Percentiles rank a stretch among this genome's conserved stretches.
Conservation (phyloP, 2,797 vertebrate species). For the Gastrophryne carolinensis region DNA sequence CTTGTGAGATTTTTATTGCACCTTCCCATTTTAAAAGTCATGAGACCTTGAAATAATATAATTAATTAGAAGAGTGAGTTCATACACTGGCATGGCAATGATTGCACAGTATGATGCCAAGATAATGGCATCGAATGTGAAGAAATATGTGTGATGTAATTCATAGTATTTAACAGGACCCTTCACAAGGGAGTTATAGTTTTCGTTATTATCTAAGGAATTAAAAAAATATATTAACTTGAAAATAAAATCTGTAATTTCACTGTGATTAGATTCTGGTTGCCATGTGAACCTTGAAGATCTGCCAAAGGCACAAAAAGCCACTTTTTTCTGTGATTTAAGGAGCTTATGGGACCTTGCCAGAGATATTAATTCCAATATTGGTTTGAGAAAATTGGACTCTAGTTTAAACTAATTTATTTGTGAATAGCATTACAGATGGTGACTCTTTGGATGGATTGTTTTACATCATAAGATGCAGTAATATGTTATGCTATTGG, state of each 20-base stretch:
- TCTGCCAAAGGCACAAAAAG: slow-evolving; percentile 29
- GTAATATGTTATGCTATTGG: too few relatives aligned
- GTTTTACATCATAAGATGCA: too few relatives aligned
- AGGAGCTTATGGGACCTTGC: slow-evolving; percentile 4
- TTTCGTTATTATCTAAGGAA: slow-evolving; percentile 11
- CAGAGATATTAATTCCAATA: slow-evolving; percentile 28
- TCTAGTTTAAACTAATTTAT: too few relatives aligned
- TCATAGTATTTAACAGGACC: slow-evolving; percentile 8
- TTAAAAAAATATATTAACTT: slow-evolving; percentile 27
- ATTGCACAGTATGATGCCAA: slow-evolving; percentile 30
- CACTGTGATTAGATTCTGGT: slow-evolving; percentile 33
- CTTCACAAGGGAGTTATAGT: slow-evolving; percentile 7
- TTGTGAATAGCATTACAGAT: too few relatives aligned
- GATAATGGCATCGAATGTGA: slow-evolving; percentile 33
- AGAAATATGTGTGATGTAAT: slow-evolving; percentile 24
- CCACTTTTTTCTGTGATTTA: slow-evolving; percentile 31
- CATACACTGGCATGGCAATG: slow-evolving; percentile 36
- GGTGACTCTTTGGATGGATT: too few relatives aligned
- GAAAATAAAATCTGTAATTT: slow-evolving; percentile 40
- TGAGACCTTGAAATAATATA: neutral
- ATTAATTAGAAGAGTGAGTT: slow-evolving; percentile 28
- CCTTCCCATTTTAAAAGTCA: slow-evolving; percentile 13
- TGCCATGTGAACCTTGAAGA: slow-evolving; percentile 35
- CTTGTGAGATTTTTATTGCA: neutral
- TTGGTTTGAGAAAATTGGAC: slow-evolving; percentile 5